Evolutionary conservation across 2,113 vertebrate species (phyloP).

Genomic region (Campylorhamphus procurvoides): DNA sequence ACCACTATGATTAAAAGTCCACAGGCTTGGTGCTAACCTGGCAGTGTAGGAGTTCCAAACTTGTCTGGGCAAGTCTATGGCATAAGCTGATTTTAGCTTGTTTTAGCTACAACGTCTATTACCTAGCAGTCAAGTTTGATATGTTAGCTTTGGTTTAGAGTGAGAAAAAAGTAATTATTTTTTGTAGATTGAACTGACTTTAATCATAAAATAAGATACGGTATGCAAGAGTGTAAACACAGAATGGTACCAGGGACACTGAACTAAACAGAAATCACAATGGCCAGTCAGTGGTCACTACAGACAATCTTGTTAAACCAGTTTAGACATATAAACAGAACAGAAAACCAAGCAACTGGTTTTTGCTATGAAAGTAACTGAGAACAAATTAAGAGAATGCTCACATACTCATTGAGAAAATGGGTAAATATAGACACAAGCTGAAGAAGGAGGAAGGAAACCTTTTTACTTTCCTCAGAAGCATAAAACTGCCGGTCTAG

Average conservation of each 20-base stretch:
- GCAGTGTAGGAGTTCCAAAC: neutral
- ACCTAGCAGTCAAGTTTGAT: neutral
- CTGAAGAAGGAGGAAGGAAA: neutral
- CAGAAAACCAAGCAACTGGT: neutral
- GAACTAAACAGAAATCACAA: neutral
- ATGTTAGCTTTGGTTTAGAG: neutral
- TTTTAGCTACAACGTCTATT: neutral
- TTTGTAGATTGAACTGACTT: neutral
- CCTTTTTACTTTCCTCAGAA: neutral
- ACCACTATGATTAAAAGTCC: neutral
- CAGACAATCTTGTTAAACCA: neutral
- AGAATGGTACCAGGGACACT: neutral
- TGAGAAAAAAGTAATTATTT: neutral
- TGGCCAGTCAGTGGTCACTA: neutral
- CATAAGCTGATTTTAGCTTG: neutral
- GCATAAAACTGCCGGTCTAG: neutral
- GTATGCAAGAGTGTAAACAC: neutral
- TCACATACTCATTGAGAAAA: neutral
- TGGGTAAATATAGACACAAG: neutral
- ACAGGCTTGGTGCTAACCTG: neutral
- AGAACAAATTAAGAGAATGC: neutral
- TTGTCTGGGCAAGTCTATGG: neutral
- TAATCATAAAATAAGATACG: neutral
- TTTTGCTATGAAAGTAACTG: neutral
- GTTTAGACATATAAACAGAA: neutral